Base-by-base conservation (phyloP, 2,888 invertebrate species). In the Epinotia demarniana region DNA sequence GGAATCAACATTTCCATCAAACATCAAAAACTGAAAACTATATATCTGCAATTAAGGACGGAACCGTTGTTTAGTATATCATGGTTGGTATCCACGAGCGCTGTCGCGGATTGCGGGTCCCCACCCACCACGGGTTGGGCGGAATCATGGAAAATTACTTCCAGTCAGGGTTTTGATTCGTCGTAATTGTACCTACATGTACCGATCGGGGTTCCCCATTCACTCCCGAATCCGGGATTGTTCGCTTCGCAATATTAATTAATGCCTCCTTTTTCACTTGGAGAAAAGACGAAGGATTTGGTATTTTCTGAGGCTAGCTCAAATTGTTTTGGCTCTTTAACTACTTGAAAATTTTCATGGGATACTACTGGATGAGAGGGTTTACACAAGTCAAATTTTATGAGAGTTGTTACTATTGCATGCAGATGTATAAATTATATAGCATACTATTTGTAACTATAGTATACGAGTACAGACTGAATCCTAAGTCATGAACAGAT, bases 141-240 rank as follows among this genome's bases (percentile, higher is more conserved):
- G 81, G 81, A 81, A 80, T 80, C 80, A 80, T 78, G 80, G 81
- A 82, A 85, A 85, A 86, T 84, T 84, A 84, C 84, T 82, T 83
- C 81, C 81, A 77, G 80, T 81, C 82, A 80, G 82, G 81, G 82
- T 84, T 74, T 85, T 83, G 83, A 86, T 84, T 84, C 84, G 78
- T 79, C 76, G 85, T 85, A 86, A 87, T 86, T 86, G 84, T 83
- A 84, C 23, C 3, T 27, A 27, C 80, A 81, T 86, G 81, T 81
- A 80, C 79, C 81, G 81, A 80, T 80, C 79, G 77, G 60, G 69
- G 77, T 79, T 79, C 78, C 69, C 78, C 69, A 78, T 78, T 68
- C 73, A 75, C 71, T 77, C 67, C 73, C 55, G 76, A 79, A 81
- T 79, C 79, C 77, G 75, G 53, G 81, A 69, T 74, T 69, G 43